A percentile compares a stretch with the other conserved stretches of the same genome.
phyloP scores from a whole-genome alignment of 37 sponge, comb jelly and placozoan species.

The Crambe crambe region DNA sequence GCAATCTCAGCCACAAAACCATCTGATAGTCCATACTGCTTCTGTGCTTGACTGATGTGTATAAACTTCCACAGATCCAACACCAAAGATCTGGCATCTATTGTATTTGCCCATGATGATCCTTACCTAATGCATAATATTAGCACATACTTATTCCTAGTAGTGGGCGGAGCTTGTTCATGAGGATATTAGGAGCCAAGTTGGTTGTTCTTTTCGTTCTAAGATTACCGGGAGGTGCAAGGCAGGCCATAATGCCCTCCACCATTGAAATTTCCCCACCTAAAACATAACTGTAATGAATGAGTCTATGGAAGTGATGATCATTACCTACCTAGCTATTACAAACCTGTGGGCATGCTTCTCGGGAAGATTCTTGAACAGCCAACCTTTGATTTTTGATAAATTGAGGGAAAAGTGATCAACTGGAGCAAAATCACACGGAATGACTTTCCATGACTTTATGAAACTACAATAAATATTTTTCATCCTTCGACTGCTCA shows the following conservation, averaged over 20 bases:
- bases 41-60: conserved; percentile 26
- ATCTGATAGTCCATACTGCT: conserved; percentile 20
- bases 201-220: background rate
- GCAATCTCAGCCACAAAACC: conserved; percentile 38
- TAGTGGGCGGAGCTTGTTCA: conserved; percentile 21
- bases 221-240: background rate
- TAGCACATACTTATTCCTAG: conserved; percentile 33
- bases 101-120: background rate
- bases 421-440: conserved; percentile 27
- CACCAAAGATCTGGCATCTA: conserved; percentile 49
- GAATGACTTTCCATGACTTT: conserved; percentile 63
- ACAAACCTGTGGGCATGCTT: conserved; percentile 48
- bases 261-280: conserved; percentile 62
- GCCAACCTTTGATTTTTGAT: conserved; percentile 48
- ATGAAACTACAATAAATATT: conserved; percentile 22
- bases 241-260: conserved; percentile 31
- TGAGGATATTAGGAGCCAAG: conserved; percentile 39
- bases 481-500: too few species aligned
- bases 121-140: background rate
- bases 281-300: conserved; percentile 10
- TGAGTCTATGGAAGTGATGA: background rate
- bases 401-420: conserved; percentile 14
- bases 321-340: too few species aligned
- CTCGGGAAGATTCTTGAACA: conserved; percentile 60
- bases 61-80: conserved; percentile 70